Percentiles rank a stretch among this genome's conserved stretches.
These are phyloP conservation scores for Drosophila paramelanica DNA, from an alignment of 2,888 invertebrate genomes.

Conservation along the genomic window DNA sequence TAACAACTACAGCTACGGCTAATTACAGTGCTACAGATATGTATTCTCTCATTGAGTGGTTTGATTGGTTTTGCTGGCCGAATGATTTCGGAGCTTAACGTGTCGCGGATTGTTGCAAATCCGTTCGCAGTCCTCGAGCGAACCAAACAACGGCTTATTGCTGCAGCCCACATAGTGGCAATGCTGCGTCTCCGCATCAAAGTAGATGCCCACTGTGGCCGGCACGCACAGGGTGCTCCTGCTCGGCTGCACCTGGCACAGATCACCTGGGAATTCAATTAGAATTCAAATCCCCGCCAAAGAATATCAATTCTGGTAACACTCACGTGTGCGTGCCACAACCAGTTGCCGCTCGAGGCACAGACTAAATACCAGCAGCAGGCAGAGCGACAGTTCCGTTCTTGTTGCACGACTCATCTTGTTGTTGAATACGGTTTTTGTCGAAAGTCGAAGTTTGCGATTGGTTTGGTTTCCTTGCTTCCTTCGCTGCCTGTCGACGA, in stretches of 20 bases:
- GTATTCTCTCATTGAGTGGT: constrained; percentile 60
- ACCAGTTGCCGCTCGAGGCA: constrained; percentile 39
- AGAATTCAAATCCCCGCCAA: too few relatives aligned
- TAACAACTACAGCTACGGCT: constrained; percentile 33
- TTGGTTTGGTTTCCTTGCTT: neutral
- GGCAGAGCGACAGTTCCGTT: constrained; percentile 30
- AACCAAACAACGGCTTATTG: constrained; percentile 74
- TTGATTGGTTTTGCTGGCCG: constrained; percentile 56
- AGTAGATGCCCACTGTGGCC: constrained; percentile 81
- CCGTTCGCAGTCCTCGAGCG: constrained; percentile 81
- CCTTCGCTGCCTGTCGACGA: neutral
- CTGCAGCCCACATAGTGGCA: constrained; percentile 82
- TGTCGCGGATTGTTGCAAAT: constrained; percentile 81
- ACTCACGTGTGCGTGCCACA: constrained; percentile 63
- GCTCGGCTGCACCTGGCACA: constrained; percentile 78
- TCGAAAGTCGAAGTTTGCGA: neutral
- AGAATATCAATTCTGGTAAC: neutral
- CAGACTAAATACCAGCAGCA: constrained; percentile 44
- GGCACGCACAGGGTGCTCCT: constrained; percentile 80
- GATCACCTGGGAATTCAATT: constrained; percentile 67
- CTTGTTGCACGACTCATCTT: constrained; percentile 31
- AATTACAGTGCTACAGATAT: constrained; percentile 21
- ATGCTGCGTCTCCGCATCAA: constrained; percentile 79
- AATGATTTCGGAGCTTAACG: constrained; percentile 55
- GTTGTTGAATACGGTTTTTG: neutral